Conservation (phyloP, 2,797 vertebrate species). For the Erpetoichthys calabaricus region DNA sequence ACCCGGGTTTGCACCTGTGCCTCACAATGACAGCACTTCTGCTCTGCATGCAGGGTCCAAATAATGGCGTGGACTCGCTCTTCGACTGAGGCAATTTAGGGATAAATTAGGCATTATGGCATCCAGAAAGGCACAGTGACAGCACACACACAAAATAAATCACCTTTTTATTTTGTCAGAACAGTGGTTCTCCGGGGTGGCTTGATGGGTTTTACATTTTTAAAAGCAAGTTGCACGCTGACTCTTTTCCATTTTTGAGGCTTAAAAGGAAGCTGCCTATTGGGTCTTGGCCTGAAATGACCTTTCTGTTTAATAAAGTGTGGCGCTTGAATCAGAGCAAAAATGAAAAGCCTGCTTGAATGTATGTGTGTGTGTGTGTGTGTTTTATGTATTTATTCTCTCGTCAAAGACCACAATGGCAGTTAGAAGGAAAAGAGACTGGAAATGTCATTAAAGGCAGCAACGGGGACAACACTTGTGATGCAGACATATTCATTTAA, state of each 20-base stretch:
- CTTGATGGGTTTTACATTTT: conserved; percentile 47
- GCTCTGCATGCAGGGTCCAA: conserved; percentile 6
- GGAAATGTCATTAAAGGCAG: too few species aligned
- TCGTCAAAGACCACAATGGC: too few species aligned
- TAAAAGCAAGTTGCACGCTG: conserved; percentile 37
- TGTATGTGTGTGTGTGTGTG: too few species aligned
- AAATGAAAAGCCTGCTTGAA: too few species aligned
- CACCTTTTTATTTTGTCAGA: conserved; percentile 21
- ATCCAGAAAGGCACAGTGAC: conserved; percentile 41
- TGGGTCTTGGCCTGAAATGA: conserved; percentile 38
- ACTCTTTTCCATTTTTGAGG: conserved; percentile 15
- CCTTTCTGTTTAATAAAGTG: conserved; percentile 21
- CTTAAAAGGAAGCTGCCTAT: conserved; percentile 30
- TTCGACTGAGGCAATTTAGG: conserved; percentile 51
- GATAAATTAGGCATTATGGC: conserved; percentile 50
- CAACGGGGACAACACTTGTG: too few species aligned
- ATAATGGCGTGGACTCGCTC: conserved; percentile 18
- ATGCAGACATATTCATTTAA: too few species aligned
- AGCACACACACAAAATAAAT: conserved; percentile 44
- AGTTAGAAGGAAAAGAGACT: too few species aligned
- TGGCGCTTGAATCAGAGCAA: too few species aligned
- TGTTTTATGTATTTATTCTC: too few species aligned
- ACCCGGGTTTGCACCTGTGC: too few species aligned
- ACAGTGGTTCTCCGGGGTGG: conserved; percentile 23
- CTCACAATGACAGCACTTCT: conserved; percentile 3